A percentile compares a stretch with the other conserved stretches of the same genome.
Evolutionary conservation across 2,888 invertebrate species (phyloP).

Genomic region (Epirrhoe tristata): DNA sequence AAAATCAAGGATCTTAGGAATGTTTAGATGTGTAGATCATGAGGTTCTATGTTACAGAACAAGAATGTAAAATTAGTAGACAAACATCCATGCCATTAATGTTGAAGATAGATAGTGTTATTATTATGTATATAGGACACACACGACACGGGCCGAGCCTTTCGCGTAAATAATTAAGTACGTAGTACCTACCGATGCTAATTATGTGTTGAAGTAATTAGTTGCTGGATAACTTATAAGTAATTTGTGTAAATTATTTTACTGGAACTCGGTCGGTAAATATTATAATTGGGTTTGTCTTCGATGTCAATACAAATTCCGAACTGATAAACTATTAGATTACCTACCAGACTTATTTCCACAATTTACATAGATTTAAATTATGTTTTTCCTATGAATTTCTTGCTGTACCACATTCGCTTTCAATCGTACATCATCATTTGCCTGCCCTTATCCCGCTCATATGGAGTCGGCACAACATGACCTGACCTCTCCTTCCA

Average conservation of each 20-base stretch:
- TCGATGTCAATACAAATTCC: not conserved
- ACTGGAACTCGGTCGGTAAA: conserved; percentile 17
- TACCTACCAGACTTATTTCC: too few species aligned
- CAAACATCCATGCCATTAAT: not conserved
- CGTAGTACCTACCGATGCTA: conserved; percentile 10
- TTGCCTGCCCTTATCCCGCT: too few species aligned
- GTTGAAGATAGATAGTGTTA: conserved; percentile 4
- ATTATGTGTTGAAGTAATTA: conserved; percentile 31
- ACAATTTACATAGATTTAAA: too few species aligned
- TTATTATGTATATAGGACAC: conserved; percentile 29
- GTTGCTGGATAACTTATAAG: conserved; percentile 25
- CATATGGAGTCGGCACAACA: too few species aligned
- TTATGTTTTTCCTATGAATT: too few species aligned
- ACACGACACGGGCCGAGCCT: conserved; percentile 28
- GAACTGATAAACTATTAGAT: too few species aligned
- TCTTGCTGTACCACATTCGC: too few species aligned
- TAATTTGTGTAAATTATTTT: conserved; percentile 18
- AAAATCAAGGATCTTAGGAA: too few species aligned
- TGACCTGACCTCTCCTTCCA: too few species aligned
- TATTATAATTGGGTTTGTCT: conserved; percentile 1
- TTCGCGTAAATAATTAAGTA: conserved; percentile 33
- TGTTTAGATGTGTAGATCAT: too few species aligned
- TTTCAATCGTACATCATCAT: too few species aligned
- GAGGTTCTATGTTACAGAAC: too few species aligned
- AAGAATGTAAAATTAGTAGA: not conserved